Conservation (phyloP, 2,888 invertebrate genomes). For the Ectemnius lituratus region DNA sequence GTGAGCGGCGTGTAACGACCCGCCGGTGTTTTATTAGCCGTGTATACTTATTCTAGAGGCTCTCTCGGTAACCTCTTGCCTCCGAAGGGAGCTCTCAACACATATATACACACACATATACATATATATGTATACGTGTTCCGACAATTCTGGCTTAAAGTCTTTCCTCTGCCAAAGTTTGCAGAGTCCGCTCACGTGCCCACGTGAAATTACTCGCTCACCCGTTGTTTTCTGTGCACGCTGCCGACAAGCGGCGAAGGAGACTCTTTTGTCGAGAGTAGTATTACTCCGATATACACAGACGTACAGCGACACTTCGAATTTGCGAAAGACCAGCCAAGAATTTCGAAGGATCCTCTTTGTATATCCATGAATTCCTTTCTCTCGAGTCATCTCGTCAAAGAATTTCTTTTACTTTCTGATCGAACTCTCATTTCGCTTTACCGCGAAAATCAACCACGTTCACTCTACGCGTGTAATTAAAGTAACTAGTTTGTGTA, state of each 20-base stretch:
- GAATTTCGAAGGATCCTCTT: slow-evolving; percentile 47
- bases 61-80: slow-evolving; percentile 56
- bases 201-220: slow-evolving; percentile 67
- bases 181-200: slow-evolving; percentile 73
- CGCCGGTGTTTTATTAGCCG: slow-evolving; percentile 55
- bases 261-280: slow-evolving; percentile 46
- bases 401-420: not conserved
- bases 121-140: not conserved
- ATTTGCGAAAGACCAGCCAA: slow-evolving; percentile 27
- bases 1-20: slow-evolving; percentile 52
- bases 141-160: slow-evolving; percentile 31
- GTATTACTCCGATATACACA: slow-evolving; percentile 34
- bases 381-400: slow-evolving; percentile 34
- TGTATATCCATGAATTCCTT: slow-evolving; percentile 24
- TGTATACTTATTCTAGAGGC: slow-evolving; percentile 59
- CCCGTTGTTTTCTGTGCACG: slow-evolving; percentile 48
- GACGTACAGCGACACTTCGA: slow-evolving; percentile 29
- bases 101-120: slow-evolving; percentile 18
- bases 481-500: not conserved
- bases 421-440: not conserved
- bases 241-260: slow-evolving; percentile 53
- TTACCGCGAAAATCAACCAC: slow-evolving; percentile 1
- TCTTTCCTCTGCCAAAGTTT: slow-evolving; percentile 62
- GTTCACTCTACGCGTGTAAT: not conserved
- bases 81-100: slow-evolving; percentile 52